phyloP scores from a whole-genome alignment of 1,140 invertebrate genomes.

The Tribolium castaneum region DNA sequence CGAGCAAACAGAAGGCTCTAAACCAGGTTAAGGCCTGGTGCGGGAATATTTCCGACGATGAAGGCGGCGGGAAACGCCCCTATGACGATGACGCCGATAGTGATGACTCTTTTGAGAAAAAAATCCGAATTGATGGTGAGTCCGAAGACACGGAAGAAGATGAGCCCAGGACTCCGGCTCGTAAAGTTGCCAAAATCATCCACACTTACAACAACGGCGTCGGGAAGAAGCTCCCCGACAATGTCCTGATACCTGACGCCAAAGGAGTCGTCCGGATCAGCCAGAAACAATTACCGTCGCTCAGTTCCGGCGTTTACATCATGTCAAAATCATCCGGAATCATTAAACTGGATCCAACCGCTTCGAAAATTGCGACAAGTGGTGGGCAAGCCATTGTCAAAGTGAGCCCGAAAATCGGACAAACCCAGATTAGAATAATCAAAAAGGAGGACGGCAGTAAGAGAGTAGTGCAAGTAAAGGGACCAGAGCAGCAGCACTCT shows the following conservation, averaged over 20 bases:
- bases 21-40: slow-evolving; percentile 88
- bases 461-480: slow-evolving; percentile 23
- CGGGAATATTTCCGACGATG: slow-evolving; percentile 74
- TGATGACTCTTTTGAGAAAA: slow-evolving; percentile 65
- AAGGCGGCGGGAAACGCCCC: slow-evolving; percentile 56
- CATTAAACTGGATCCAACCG: slow-evolving; percentile 63
- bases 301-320: slow-evolving; percentile 75
- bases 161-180: slow-evolving; percentile 24
- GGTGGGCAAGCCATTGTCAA: slow-evolving; percentile 60
- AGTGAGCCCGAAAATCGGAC: slow-evolving; percentile 62
- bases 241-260: slow-evolving; percentile 67
- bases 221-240: slow-evolving; percentile 56
- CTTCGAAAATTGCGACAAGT: slow-evolving; percentile 57
- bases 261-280: slow-evolving; percentile 81
- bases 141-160: slow-evolving; percentile 60
- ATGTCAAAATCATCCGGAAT: slow-evolving; percentile 78
- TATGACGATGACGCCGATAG: slow-evolving; percentile 65
- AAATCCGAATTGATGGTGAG: slow-evolving; percentile 65
- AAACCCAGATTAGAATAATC: slow-evolving; percentile 61
- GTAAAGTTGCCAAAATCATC: slow-evolving; percentile 31
- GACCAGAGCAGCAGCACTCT: neutral
- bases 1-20: slow-evolving; percentile 83
- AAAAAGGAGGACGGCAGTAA: slow-evolving; percentile 56
- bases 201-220: slow-evolving; percentile 43
- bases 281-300: slow-evolving; percentile 77